Conservation (phyloP, 1,140 invertebrate genomes). For the Scaptomyza montana region DNA sequence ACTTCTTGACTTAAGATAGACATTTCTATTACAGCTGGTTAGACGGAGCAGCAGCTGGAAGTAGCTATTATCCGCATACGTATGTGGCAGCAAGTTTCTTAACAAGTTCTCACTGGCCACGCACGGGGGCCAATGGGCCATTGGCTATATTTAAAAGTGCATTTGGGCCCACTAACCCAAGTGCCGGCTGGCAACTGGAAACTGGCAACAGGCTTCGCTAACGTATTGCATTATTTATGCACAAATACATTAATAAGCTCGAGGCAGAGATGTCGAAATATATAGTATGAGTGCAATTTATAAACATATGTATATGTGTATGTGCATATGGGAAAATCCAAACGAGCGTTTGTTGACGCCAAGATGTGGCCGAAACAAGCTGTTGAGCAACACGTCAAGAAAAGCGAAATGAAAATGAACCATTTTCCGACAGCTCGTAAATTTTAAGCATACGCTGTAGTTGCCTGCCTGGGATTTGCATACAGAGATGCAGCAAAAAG, state of each 20-base stretch:
- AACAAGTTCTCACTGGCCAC: conserved; percentile 18
- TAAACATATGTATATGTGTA: not conserved
- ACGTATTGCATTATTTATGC: conserved; percentile 55
- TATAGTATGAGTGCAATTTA: conserved; percentile 17
- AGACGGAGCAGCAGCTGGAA: conserved; percentile 8
- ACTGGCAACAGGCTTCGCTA: conserved; percentile 4
- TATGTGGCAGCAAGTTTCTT: conserved; percentile 6
- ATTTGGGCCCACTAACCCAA: conserved; percentile 38
- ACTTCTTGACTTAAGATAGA: conserved; percentile 8
- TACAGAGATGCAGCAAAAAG: conserved; percentile 18
- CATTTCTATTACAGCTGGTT: conserved; percentile 29
- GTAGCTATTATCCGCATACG: not conserved
- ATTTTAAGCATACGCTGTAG: conserved; percentile 29
- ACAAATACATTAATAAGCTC: conserved; percentile 62
- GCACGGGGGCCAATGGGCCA: conserved; percentile 8
- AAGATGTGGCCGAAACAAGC: conserved; percentile 43
- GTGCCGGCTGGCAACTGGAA: conserved; percentile 1
- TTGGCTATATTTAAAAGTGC: conserved; percentile 47
- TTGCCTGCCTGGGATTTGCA: conserved; percentile 1
- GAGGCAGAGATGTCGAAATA: conserved; percentile 36
- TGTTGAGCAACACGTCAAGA: conserved; percentile 55
- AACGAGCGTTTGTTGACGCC: conserved; percentile 50
- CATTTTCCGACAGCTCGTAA: conserved; percentile 69
- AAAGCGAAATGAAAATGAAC: conserved; percentile 44
- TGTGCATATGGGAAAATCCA: not conserved